Conservation (phyloP, 2,888 invertebrate genomes). For the Pollenia labialis region DNA sequence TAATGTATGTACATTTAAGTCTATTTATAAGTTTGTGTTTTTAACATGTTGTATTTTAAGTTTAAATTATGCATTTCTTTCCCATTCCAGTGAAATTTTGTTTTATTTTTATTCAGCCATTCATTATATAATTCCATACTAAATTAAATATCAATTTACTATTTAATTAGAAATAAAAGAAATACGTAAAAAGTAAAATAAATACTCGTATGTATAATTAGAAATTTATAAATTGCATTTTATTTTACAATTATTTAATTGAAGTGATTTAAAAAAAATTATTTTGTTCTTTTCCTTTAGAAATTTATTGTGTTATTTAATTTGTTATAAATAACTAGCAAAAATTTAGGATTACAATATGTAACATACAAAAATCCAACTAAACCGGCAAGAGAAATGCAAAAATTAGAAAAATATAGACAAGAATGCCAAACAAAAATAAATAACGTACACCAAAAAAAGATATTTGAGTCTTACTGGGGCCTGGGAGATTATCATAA, state of each 20-base stretch:
- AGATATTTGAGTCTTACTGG: too few relatives aligned
- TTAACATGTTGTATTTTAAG: conserved; percentile 35
- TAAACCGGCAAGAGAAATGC: too few relatives aligned
- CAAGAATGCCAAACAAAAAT: too few relatives aligned
- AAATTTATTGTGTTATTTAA: neutral
- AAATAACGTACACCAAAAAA: too few relatives aligned
- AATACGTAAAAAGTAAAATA: conserved; percentile 37
- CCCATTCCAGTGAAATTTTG: conserved; percentile 17
- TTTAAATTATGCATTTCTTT: conserved; percentile 66
- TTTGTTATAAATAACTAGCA: neutral
- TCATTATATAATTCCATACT: conserved; percentile 41
- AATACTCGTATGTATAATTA: conserved; percentile 31
- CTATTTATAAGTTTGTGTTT: conserved; percentile 59
- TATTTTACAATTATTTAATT: neutral
- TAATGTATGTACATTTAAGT: conserved; percentile 51
- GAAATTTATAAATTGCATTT: neutral
- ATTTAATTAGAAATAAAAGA: conserved; percentile 51
- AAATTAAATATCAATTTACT: conserved; percentile 39
- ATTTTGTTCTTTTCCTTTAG: neutral
- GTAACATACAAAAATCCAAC: too few relatives aligned
- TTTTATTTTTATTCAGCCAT: conserved; percentile 55
- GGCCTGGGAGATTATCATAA: too few relatives aligned
- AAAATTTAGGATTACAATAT: too few relatives aligned
- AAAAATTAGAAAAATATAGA: too few relatives aligned
- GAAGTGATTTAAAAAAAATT: neutral